Percentiles rank a stretch among this genome's conserved stretches.
Conservation (phyloP, 1,140 invertebrate genomes). For the Listronotus oregonensis region DNA sequence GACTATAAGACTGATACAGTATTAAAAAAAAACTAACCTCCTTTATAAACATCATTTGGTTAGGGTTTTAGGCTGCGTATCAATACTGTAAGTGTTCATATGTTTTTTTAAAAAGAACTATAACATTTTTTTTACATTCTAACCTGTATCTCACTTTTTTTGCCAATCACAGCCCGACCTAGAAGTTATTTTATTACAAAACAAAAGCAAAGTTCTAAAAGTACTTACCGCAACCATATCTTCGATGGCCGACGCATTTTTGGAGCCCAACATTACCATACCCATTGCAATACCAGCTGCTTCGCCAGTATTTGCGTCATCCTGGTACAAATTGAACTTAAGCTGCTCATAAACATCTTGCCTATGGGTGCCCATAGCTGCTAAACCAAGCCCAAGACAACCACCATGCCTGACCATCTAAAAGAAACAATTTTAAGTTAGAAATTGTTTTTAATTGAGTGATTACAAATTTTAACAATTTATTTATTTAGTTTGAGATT, state of each 20-base stretch:
- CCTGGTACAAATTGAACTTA: slow-evolving; percentile 96
- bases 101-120: no score
- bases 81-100: no score
- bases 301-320: slow-evolving; percentile 98
- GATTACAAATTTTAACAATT: no score
- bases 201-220: slow-evolving; percentile 9
- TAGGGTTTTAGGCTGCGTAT: no score
- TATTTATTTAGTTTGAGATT: no score
- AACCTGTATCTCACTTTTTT: no score
- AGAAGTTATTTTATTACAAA: background rate
- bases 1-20: no score
- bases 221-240: slow-evolving; percentile 87
- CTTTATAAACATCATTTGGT: no score
- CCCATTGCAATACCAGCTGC: slow-evolving; percentile 98
- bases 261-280: slow-evolving; percentile 96
- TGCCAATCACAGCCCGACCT: no score
- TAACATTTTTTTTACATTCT: no score
- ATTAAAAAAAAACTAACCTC: no score
- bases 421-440: slow-evolving; percentile 13
- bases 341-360: slow-evolving; percentile 94
- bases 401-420: slow-evolving; percentile 94
- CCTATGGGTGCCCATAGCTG: slow-evolving; percentile 95
- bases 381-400: slow-evolving; percentile 93
- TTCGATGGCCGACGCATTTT: slow-evolving; percentile 84
- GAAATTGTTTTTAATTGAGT: no score